phyloP scores from a whole-genome alignment of 2,113 vertebrate species.

The Phrynosoma blainvillii region DNA sequence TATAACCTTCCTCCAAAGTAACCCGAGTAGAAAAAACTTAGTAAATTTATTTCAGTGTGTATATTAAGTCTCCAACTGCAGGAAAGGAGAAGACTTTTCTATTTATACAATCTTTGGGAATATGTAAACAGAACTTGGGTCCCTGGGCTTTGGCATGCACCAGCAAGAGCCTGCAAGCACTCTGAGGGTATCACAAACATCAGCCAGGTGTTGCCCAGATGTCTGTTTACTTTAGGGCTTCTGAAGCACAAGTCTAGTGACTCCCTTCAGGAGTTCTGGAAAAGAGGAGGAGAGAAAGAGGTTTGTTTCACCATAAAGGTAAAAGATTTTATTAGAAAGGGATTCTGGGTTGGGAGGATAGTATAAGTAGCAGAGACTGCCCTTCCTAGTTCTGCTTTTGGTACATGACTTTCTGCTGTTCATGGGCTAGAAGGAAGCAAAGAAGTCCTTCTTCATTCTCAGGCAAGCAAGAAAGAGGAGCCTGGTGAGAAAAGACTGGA shows the following conservation, averaged over 20 bases:
- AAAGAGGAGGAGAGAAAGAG: background rate
- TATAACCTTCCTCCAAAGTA: accelerated
- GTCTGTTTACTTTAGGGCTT: slow-evolving; percentile 42
- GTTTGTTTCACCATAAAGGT: background rate
- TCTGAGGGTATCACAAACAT: slow-evolving; percentile 29
- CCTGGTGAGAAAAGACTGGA: background rate
- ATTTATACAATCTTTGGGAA: slow-evolving; percentile 31
- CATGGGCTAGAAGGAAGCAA: background rate
- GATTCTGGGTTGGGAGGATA: background rate
- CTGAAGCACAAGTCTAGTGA: background rate
- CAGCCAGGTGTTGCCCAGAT: slow-evolving; percentile 50
- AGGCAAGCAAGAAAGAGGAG: background rate
- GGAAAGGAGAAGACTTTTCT: slow-evolving; percentile 17
- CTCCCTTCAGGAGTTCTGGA: background rate
- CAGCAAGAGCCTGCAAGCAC: background rate
- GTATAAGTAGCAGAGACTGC: background rate
- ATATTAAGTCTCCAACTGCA: background rate
- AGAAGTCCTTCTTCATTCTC: background rate
- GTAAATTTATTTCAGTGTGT: background rate
- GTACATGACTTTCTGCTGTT: no score
- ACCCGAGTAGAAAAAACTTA: background rate
- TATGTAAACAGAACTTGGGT: background rate
- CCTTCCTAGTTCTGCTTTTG: background rate
- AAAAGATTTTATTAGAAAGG: background rate
- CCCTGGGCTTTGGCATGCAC: background rate